These are phyloP conservation scores for Lutraria lutraria DNA, from an alignment of 2,888 invertebrate genomes.

Conservation along the genomic window DNA sequence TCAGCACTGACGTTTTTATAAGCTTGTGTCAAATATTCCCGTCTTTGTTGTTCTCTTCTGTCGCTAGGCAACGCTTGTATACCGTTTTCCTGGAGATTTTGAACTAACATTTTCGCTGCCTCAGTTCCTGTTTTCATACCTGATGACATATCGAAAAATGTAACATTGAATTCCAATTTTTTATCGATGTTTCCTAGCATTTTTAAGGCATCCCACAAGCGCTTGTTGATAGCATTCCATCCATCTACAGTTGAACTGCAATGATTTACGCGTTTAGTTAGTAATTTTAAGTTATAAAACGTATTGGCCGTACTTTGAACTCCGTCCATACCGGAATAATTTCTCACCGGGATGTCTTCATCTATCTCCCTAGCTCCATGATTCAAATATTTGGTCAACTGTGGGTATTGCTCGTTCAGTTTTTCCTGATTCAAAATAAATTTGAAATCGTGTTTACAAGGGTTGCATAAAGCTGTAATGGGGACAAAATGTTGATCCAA, in stretches of 20 bases:
- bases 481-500: slow-evolving; percentile 56
- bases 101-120: neutral
- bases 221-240: slow-evolving; percentile 28
- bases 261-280: neutral
- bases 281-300: neutral
- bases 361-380: neutral
- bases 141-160: neutral
- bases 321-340: slow-evolving; percentile 30
- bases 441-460: slow-evolving; percentile 44
- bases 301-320: neutral
- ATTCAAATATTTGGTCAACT: neutral
- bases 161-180: slow-evolving; percentile 20
- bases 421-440: slow-evolving; percentile 57
- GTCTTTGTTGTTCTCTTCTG: slow-evolving; percentile 38
- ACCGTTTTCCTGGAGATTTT: slow-evolving; percentile 26
- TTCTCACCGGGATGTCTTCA: neutral
- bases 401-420: slow-evolving; percentile 36
- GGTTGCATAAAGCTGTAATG: slow-evolving; percentile 50
- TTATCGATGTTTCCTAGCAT: slow-evolving; percentile 46
- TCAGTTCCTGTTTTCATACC: neutral
- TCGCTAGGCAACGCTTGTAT: slow-evolving; percentile 27
- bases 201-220: slow-evolving; percentile 55
- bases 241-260: slow-evolving; percentile 3
- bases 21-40: slow-evolving; percentile 40
- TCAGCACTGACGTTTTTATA: slow-evolving; percentile 29